Percentiles rank a stretch among this genome's conserved stretches.
phyloP scores from a whole-genome alignment of 53 echinoderm and acorn worm genomes.

The Echinometra lucunter region DNA sequence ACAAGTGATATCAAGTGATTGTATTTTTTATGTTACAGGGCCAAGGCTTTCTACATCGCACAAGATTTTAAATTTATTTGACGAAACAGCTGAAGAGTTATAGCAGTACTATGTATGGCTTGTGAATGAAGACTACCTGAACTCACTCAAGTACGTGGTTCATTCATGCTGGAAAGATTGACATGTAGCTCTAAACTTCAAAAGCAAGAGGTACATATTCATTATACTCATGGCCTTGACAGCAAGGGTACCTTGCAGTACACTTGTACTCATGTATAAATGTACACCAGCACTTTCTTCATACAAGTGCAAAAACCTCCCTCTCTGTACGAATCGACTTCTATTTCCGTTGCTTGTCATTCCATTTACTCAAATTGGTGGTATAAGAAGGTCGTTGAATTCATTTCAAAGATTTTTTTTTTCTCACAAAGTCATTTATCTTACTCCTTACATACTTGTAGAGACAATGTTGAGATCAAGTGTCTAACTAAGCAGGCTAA shows the following conservation, averaged over 20 bases:
- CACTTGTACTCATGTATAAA: not conserved
- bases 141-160: not conserved
- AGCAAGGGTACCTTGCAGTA: not conserved
- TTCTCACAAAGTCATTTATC: too few species aligned
- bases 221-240: not conserved
- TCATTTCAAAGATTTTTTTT: too few species aligned
- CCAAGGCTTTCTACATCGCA: too few species aligned
- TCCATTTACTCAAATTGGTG: too few species aligned
- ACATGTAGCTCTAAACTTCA: not conserved
- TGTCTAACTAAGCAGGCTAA: too few species aligned
- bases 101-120: not conserved
- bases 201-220: not conserved
- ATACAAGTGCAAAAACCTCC: not conserved
- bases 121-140: not conserved
- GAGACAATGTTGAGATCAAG: too few species aligned
- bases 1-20: too few species aligned
- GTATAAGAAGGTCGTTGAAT: too few species aligned
- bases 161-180: conserved; percentile 17
- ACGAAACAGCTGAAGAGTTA: not conserved
- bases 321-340: not conserved
- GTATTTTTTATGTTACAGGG: too few species aligned
- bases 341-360: too few species aligned
- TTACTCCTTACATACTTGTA: too few species aligned
- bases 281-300: not conserved
- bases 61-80: too few species aligned